phyloP scores from a whole-genome alignment of 2,888 invertebrate species.

The Papilio demoleus region DNA sequence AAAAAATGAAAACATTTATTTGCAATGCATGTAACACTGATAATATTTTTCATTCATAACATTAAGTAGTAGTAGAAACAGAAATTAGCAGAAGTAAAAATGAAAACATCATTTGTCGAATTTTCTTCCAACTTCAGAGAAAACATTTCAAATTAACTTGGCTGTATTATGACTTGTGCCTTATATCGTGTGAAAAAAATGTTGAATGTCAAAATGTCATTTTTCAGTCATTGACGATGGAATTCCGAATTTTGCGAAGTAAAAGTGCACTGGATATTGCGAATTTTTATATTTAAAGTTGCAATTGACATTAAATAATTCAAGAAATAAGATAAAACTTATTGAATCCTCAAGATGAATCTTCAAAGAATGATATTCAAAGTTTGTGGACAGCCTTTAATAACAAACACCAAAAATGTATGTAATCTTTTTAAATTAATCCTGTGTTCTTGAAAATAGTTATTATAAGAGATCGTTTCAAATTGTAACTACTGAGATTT shows the following conservation, averaged over 20 bases:
- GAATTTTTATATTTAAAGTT: slow-evolving; percentile 44
- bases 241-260: slow-evolving; percentile 10
- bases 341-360: slow-evolving; percentile 53
- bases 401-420: slow-evolving; percentile 56
- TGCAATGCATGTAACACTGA: not conserved
- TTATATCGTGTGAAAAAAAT: too few species aligned
- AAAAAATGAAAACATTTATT: not conserved
- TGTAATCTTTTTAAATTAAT: slow-evolving; percentile 44
- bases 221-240: not conserved
- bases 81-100: too few species aligned
- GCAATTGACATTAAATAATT: slow-evolving; percentile 31
- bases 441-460: not conserved
- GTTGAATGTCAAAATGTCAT: not conserved
- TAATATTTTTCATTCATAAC: too few species aligned
- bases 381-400: slow-evolving; percentile 52
- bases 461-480: not conserved
- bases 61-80: too few species aligned
- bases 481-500: slow-evolving; percentile 27
- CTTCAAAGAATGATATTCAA: slow-evolving; percentile 59
- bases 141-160: too few species aligned
- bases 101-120: too few species aligned
- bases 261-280: slow-evolving; percentile 4
- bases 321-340: not conserved
- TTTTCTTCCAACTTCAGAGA: not conserved
- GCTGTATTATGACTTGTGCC: not conserved